Conservation (phyloP, 1,140 invertebrate genomes). For the Brachionus rotundiformis region DNA sequence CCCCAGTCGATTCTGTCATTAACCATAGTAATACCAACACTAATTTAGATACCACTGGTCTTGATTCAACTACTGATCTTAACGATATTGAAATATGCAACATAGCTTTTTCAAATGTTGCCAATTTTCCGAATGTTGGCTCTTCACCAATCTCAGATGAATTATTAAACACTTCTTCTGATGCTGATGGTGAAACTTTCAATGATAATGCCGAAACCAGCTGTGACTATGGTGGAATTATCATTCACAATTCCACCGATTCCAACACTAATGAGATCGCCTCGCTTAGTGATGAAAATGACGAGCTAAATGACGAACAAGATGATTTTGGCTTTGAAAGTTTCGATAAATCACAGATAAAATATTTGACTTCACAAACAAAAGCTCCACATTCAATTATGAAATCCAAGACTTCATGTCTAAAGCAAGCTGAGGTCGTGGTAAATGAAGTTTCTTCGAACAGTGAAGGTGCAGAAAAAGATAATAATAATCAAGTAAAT, state of each 20-base stretch:
- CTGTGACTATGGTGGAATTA: slow-evolving; percentile 7
- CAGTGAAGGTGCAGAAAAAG: not conserved
- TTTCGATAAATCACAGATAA: not conserved
- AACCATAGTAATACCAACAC: slow-evolving; percentile 10
- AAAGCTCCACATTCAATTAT: slow-evolving; percentile 25
- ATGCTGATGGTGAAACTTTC: not conserved
- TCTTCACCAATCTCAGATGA: slow-evolving; percentile 41
- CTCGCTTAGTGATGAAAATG: slow-evolving; percentile 18
- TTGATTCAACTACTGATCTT: not conserved
- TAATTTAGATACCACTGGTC: slow-evolving; percentile 18
- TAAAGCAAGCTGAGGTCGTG: not conserved
- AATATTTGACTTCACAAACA: not conserved
- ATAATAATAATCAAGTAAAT: not conserved
- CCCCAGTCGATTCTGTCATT: slow-evolving; percentile 21
- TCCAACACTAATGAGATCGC: slow-evolving; percentile 8
- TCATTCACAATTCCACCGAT: slow-evolving; percentile 36
- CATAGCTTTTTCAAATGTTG: not conserved
- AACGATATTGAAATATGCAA: slow-evolving; percentile 21
- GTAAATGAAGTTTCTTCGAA: not conserved
- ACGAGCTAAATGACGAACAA: not conserved
- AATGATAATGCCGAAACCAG: not conserved
- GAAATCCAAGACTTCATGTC: slow-evolving; percentile 19
- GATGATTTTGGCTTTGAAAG: slow-evolving; percentile 28
- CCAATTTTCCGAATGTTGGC: slow-evolving; percentile 50
- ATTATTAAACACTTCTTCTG: slow-evolving; percentile 12